A percentile compares a stretch with the other conserved stretches of the same genome.
These are phyloP conservation scores for Zapus hudsonius DNA, from an alignment of 2,113 vertebrate species.

Conservation along the genomic window DNA sequence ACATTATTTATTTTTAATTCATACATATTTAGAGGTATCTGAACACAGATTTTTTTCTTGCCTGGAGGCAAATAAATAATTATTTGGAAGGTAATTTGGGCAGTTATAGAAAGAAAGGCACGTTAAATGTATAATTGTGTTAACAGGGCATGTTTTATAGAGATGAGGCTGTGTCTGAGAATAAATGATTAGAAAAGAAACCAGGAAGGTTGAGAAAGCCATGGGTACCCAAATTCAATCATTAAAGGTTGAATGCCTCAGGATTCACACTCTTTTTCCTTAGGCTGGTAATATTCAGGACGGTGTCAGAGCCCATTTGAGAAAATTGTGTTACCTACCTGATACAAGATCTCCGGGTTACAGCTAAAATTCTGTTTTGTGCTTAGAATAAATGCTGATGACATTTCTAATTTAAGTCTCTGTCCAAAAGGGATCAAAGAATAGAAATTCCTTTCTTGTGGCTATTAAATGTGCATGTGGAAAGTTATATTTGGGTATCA, in stretches of 20 bases:
- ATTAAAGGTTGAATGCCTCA: constrained; percentile 17
- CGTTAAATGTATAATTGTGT: not conserved
- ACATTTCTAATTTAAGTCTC: constrained; percentile 17
- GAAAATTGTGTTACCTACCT: constrained; percentile 22
- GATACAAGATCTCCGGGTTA: constrained; percentile 26
- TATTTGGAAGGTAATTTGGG: not conserved
- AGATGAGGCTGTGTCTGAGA: not conserved
- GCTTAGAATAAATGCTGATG: constrained; percentile 33
- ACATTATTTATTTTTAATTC: constrained; percentile 10
- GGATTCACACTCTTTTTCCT: not conserved
- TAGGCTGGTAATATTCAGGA: not conserved
- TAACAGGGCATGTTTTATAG: not conserved
- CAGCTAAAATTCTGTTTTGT: not conserved
- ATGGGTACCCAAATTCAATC: not conserved
- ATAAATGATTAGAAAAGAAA: constrained; percentile 25
- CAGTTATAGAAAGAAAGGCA: not conserved
- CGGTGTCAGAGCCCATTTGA: constrained; percentile 23
- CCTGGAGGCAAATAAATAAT: not conserved
- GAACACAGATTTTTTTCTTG: constrained; percentile 15
- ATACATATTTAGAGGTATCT: not conserved
- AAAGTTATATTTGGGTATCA: not conserved
- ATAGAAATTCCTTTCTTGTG: constrained; percentile 23
- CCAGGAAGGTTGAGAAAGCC: not conserved
- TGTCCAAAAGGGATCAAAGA: constrained; percentile 16
- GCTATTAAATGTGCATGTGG: not conserved